Conservation (phyloP, 2,888 invertebrate genomes). For the Eupithecia abbreviata region DNA sequence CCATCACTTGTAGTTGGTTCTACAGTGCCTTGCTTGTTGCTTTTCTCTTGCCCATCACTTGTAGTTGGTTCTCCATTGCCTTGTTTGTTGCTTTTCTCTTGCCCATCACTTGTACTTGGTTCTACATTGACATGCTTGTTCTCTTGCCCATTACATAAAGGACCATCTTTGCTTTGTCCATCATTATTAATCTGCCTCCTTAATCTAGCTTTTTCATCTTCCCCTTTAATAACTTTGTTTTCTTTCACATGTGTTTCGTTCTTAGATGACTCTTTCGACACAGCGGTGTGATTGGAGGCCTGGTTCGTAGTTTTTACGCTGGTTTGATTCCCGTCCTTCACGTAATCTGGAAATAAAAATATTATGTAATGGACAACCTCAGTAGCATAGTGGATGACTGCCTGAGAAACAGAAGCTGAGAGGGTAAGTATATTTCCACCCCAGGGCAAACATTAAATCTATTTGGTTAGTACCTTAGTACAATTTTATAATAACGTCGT, state of each 20-base stretch:
- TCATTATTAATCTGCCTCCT: background rate
- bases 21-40: background rate
- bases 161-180: background rate
- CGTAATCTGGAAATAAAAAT: background rate
- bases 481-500: no score
- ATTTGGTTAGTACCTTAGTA: no score
- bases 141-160: background rate
- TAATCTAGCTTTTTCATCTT: background rate
- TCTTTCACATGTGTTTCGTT: background rate
- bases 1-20: background rate
- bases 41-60: background rate
- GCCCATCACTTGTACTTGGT: background rate
- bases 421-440: no score
- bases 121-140: background rate
- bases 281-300: background rate
- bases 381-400: background rate
- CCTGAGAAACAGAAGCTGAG: background rate
- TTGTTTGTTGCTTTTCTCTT: background rate
- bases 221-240: background rate
- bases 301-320: background rate
- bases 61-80: no score
- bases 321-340: slow-evolving; percentile 4
- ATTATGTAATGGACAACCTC: no score
- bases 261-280: background rate
- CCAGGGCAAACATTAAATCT: no score